Base-by-base conservation (phyloP, 2,113 vertebrate genomes). In the Loxodonta africana region DNA sequence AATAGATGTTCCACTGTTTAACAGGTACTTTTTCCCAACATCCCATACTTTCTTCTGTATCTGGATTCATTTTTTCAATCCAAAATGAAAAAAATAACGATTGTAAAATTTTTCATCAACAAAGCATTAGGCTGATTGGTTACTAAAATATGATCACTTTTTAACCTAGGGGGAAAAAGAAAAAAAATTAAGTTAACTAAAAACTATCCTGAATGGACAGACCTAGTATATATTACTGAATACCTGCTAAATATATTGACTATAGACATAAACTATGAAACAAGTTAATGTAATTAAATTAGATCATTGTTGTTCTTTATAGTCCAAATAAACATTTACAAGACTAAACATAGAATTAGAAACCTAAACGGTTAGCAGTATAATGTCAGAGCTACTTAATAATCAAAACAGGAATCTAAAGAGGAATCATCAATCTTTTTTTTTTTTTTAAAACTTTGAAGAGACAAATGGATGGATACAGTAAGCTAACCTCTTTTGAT, bases 1-100 rank as follows among this genome's bases (percentile, higher is more conserved):
- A 98, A 41, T 98, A 97, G 91, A 97, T 77, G n/a, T 97, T 98
- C 97, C 98, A 98, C 97, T 98, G 99, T 98, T 98, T 98, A 98
- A 98, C 95, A 98, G 98, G 97, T 96, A 94, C 97, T 98, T 97
- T 96, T 98, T 95, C 98, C 99, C 98, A 98, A 98, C 78, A 98
- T 98, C 97, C 97, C 96, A 76, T 97, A 96, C 94, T 98, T 98
- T 99, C 98, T 98, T 98, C 98, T 97, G 97, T 97, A 97, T 99
- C 98, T 98, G 98, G 94, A 98, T 99, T 99, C 99, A 99, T 99
- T 99, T 99, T 99, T 98, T 98, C 98, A 98, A 98, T 97, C 98
- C 98, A 97, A 97, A 97, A 98, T 94, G 94, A 98, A 98, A 92
- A 97, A 97, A 98, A 98, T 97, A 98, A 97, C 89, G 97, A 97